These are phyloP conservation scores for Brachymystax lenok DNA, from an alignment of 2,797 vertebrate genomes.

Conservation along the genomic window DNA sequence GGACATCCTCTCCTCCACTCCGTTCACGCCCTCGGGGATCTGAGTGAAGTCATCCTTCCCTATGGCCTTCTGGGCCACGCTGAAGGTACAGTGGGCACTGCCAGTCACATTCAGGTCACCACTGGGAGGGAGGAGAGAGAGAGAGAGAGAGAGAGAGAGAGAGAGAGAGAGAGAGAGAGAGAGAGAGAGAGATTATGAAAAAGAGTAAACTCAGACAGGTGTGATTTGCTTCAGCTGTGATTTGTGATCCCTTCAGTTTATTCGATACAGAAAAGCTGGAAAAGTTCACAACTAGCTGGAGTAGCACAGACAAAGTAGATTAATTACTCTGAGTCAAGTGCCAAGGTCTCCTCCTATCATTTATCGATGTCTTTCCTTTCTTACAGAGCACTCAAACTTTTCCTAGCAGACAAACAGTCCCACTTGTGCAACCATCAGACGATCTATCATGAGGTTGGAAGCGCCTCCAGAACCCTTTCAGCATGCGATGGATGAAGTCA, in stretches of 20 bases:
- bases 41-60: slow-evolving; percentile 98
- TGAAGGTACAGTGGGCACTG: slow-evolving; percentile 96
- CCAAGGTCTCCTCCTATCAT: slow-evolving; percentile 2
- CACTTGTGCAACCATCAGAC: not conserved
- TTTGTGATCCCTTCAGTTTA: not conserved
- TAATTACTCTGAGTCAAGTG: not conserved
- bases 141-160: not conserved
- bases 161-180: slow-evolving; percentile 1
- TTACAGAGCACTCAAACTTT: not conserved
- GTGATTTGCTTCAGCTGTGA: no score
- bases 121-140: slow-evolving; percentile 59
- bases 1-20: slow-evolving; percentile 93
- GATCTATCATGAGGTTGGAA: not conserved
- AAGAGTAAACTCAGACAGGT: not conserved
- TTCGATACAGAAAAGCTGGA: not conserved
- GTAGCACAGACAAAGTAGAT: not conserved
- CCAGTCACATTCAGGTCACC: slow-evolving; percentile 93
- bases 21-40: slow-evolving; percentile 95
- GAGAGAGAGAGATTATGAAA: not conserved
- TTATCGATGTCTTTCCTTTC: not conserved
- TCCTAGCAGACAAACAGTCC: slow-evolving; percentile 1
- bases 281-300: not conserved
- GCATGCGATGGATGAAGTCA: no score
- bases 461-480: not conserved
- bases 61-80: slow-evolving; percentile 95